Evolutionary conservation across 2,113 vertebrate species (phyloP), one percentile per base, ranked within the genome.

Genomic region (Istiophorus platypterus): DNA sequence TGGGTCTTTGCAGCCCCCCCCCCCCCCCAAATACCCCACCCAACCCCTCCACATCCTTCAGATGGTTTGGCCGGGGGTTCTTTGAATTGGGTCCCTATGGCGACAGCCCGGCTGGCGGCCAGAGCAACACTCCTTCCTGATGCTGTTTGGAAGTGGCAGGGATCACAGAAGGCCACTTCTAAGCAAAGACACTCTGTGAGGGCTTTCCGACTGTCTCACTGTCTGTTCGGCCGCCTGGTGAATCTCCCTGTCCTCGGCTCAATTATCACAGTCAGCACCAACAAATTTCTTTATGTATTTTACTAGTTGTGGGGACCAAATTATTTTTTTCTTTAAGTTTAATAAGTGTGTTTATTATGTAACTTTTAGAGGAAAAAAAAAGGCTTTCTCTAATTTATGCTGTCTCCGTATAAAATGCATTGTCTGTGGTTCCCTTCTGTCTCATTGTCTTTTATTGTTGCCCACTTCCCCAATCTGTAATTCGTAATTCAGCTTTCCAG

Each of bases 51-150:
- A 76, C 88, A 87, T 86, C 83, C 69, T 83, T 92, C 70, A 85
- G 63, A 90, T 89, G 89, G 85, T 91, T 89, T 85, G 68, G 89
- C 87, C 76, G 20, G 72, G 81, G 85, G 77, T 89, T 87, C 87
- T 92, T 93, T 93, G 92, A 92, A 91, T 86, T 41, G 80, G 78
- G 89, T 86, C 90, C 92, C 92, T 88, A 86, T 92, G 93, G 92
- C 84, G 91, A 90, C 92, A 91, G 90, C 87, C 86, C 86, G 92
- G 86, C 90, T 92, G 90, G 86, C 76, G 81, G 72, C 88, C 88
- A 81, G 85, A 90, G 85, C 77, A 76, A 68, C 84, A 72, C 87
- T 91, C 78, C 73, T 89, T 85, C 88, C 88, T 87, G 89, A 93
- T 92, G 90, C 88, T 88, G 83, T 89, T 89, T 91, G 88, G 88